Evolutionary conservation across 2,888 invertebrate species (phyloP), one percentile per base, ranked within the genome.

Genomic region (Sinhomidia bicolor): DNA sequence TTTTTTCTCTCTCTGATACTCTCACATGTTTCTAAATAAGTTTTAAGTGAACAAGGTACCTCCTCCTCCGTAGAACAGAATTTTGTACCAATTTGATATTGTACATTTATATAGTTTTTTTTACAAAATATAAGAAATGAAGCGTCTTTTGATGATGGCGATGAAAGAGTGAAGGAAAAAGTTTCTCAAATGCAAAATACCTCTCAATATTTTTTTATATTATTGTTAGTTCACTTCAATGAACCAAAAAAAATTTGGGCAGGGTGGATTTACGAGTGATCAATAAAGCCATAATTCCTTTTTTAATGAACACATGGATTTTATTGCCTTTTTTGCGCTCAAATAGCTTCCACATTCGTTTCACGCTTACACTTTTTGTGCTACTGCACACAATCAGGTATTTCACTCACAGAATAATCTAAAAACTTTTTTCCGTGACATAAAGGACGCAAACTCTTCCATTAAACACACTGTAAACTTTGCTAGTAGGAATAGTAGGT

Each of bases 221-320:
- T 36, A 9, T 41, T 41, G 26, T 0, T 20, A 7, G 44, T 12
- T 71, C 41, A 23, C 44, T 44, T 10, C 20, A 71, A 12, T 44
- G 41, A 71, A 23, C 44, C 44, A 71, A 71, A 41, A 20, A n/a
- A 71, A 44, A 44, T 23, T 12, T 23, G 23, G 20, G 26, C 20
- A 12, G 20, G 26, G 20, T 36, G 36, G 29, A 29, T 68, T 32
- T 44, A 10, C 12, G 20, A 71, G 20, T 17, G 23, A 71, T 71
- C 71, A 71, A 71, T 23, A 71, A 71, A 71, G 44, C 71, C 71
- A 71, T 71, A 71, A 71, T 44, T 71, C 44, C n/a, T 12, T 71
- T 12, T 7, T 23, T 71, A 71, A 71, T 71, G 71, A 71, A 44
- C 44, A 71, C 44, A 44, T 23, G 14, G 23, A 44, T 20, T 71